phyloP scores from a whole-genome alignment of 2,888 invertebrate species.

The Parasteatoda lunata region DNA sequence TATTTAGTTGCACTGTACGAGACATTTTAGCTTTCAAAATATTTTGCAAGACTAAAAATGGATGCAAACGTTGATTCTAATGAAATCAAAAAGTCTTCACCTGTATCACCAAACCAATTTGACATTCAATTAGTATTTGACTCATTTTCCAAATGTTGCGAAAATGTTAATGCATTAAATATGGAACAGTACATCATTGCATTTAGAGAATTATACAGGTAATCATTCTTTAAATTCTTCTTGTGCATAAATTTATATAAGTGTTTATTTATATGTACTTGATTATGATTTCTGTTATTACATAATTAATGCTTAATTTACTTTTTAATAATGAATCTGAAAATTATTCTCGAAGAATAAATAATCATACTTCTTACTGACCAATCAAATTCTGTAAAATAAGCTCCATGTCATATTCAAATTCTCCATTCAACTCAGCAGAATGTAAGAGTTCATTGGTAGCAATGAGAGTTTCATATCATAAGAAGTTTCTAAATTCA shows the following conservation, averaged over 20 bases:
- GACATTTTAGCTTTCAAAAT: too few species aligned
- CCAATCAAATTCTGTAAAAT: background rate
- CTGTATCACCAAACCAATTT: constrained; percentile 31
- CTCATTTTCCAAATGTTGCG: constrained; percentile 60
- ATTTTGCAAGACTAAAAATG: too few species aligned
- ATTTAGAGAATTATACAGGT: constrained; percentile 69
- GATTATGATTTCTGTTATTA: background rate
- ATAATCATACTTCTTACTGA: background rate
- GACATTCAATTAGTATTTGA: constrained; percentile 67
- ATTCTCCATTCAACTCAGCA: background rate
- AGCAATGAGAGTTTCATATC: background rate
- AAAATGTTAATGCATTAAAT: constrained; percentile 58
- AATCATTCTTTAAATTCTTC: background rate
- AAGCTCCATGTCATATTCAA: background rate
- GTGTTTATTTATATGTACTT: too few species aligned
- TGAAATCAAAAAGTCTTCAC: too few species aligned
- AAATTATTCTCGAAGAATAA: background rate
- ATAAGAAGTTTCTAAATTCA: too few species aligned
- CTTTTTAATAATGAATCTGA: background rate
- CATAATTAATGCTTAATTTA: background rate
- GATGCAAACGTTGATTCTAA: too few species aligned
- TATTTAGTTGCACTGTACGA: too few species aligned
- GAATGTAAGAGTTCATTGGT: background rate
- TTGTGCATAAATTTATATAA: background rate
- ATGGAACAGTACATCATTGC: constrained; percentile 67